Evolutionary conservation across 2,797 vertebrate genomes (phyloP).

Genomic region (Morus bassanus): DNA sequence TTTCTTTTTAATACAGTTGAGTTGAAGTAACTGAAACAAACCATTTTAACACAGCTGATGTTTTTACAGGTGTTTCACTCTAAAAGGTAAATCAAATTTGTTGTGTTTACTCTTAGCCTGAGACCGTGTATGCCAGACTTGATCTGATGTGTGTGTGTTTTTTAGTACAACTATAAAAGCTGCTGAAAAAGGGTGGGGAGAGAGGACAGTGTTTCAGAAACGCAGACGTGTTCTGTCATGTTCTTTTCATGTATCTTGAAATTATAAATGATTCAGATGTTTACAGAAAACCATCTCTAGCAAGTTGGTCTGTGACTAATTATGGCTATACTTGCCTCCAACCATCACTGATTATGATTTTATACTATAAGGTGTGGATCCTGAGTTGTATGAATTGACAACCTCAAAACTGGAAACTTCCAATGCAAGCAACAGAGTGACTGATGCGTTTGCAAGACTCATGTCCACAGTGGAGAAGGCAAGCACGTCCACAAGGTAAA

Average conservation of each 20-base stretch:
- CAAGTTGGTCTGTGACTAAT: conserved; percentile 57
- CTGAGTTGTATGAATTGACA: conserved; percentile 90
- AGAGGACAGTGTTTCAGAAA: not conserved
- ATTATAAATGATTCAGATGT: conserved; percentile 74
- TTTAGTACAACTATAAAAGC: not conserved
- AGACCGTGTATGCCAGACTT: conserved; percentile 37
- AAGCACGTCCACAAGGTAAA: conserved; percentile 85
- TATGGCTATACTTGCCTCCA: conserved; percentile 1
- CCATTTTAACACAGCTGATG: not conserved
- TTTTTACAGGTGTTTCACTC: not conserved
- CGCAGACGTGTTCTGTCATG: not conserved
- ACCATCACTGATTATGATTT: conserved; percentile 77
- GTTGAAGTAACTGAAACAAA: not conserved
- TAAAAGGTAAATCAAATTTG: not conserved
- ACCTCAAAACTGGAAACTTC: conserved; percentile 85
- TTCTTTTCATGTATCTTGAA: conserved; percentile 13
- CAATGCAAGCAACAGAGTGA: conserved; percentile 72
- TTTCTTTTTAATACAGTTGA: not conserved
- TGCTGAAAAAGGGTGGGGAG: not conserved
- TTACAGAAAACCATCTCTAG: conserved; percentile 73
- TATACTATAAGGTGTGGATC: conserved; percentile 88
- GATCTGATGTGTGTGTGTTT: not conserved
- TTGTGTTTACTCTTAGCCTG: not conserved
- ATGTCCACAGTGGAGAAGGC: conserved; percentile 89
- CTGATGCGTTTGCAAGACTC: conserved; percentile 85